phyloP scores from a whole-genome alignment of 2,888 invertebrate genomes.

The Sesia apiformis region DNA sequence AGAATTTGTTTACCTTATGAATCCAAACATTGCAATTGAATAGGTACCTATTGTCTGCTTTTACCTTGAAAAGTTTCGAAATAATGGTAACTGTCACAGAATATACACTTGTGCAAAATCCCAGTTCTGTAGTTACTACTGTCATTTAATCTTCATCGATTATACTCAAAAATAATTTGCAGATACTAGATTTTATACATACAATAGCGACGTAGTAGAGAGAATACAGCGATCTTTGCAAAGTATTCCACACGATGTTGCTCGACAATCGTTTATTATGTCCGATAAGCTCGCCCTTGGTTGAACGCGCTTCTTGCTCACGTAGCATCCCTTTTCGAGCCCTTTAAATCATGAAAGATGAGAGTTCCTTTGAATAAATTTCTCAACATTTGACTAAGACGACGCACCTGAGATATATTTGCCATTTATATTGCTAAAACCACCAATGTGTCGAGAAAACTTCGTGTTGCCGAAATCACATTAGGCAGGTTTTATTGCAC shows the following conservation, averaged over 20 bases:
- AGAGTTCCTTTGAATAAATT: constrained; percentile 18
- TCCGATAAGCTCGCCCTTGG: constrained; percentile 4
- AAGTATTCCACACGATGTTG: neutral
- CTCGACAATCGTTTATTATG: constrained; percentile 66
- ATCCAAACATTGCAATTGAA: too few relatives aligned
- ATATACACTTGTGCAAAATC: too few relatives aligned
- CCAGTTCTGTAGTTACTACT: too few relatives aligned
- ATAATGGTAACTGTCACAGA: too few relatives aligned
- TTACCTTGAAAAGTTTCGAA: too few relatives aligned
- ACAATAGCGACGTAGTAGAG: too few relatives aligned
- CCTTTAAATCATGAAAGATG: constrained; percentile 19
- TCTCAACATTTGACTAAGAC: constrained; percentile 8
- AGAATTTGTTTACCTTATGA: too few relatives aligned
- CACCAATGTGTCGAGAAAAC: constrained; percentile 6
- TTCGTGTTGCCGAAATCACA: constrained; percentile 1
- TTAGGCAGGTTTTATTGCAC: neutral
- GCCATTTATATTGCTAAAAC: constrained; percentile 17
- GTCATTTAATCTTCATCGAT: too few relatives aligned
- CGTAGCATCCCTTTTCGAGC: constrained; percentile 10
- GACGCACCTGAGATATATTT: constrained; percentile 9
- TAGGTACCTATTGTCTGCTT: too few relatives aligned
- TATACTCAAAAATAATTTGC: too few relatives aligned
- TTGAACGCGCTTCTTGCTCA: constrained; percentile 14
- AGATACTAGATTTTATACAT: too few relatives aligned
- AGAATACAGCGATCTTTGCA: too few relatives aligned